Base-by-base conservation (phyloP, 1,140 invertebrate genomes). In the Drosophila pseudoobscura region DNA sequence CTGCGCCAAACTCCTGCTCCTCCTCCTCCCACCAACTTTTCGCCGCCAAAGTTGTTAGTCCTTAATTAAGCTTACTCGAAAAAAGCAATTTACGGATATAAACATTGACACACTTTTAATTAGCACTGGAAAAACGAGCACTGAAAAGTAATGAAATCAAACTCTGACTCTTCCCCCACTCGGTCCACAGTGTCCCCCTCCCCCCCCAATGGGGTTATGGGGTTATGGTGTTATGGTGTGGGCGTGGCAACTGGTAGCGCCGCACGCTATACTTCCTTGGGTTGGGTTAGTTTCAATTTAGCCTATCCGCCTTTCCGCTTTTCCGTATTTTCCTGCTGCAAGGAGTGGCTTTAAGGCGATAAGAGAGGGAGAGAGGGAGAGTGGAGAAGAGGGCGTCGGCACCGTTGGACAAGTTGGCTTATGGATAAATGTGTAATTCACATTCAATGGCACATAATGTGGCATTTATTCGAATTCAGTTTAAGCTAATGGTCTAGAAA, bases 21-120 rank as follows among this genome's bases (percentile, higher is more conserved):
- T 17, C 17, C 17, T 17, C 17, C 17, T 17, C 17, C 17, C 49
- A 22, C 26, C 50, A 44, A 44, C 56, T 68, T 76, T 61, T 75
- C 72, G 59, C 17, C 65, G 47, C 52, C 46, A 70, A 69, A 50
- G 35, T 54, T 54, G n/a, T 50, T 58, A 15, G 24, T 43, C 53
- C 66, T 63, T 72, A 75, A 79, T 75, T 71, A 75, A 62, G 58
- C 43, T 41, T 6, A 26, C 17, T 17, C 26, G 2, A 43, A 13
- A 31, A 7, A 24, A 62, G 60, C 72, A 75, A 75, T 75, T 80
- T 61, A 60, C 54, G 77, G 77, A 80, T 82, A 90, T 71, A 90
- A 88, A 90, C 85, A 90, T 89, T 90, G 84, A 80, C 78, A 90
- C 68, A 84, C 72, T 90, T 89, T 90, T 90, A 90, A 90, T 90